These are phyloP conservation scores for Forbesichthys papilliferus DNA, from an alignment of 2,113 vertebrate species.

Conservation along the genomic window DNA sequence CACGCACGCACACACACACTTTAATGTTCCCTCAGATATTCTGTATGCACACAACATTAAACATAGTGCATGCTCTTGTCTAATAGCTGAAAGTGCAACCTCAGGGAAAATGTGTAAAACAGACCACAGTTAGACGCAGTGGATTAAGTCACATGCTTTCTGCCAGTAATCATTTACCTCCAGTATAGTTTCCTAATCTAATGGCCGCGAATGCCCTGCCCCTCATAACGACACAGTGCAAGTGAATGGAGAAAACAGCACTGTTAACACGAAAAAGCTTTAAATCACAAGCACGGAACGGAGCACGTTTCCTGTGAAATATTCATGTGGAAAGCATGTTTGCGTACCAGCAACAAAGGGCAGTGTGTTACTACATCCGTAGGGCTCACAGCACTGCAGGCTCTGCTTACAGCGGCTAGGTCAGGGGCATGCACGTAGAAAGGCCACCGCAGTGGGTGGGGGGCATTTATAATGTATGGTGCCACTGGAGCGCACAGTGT, in stretches of 20 bases:
- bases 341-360: slow-evolving; percentile 76
- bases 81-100: slow-evolving; percentile 68
- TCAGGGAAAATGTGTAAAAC: slow-evolving; percentile 58
- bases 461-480: slow-evolving; percentile 79
- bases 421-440: slow-evolving; percentile 47
- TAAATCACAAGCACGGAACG: slow-evolving; percentile 75
- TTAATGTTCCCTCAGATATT: slow-evolving; percentile 40
- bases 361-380: slow-evolving; percentile 78
- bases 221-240: slow-evolving; percentile 72
- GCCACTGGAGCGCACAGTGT: slow-evolving; percentile 65
- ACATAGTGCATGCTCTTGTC: slow-evolving; percentile 49
- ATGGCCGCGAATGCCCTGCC: slow-evolving; percentile 63
- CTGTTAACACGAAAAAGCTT: slow-evolving; percentile 80
- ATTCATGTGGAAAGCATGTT: slow-evolving; percentile 81
- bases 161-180: slow-evolving; percentile 70
- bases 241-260: slow-evolving; percentile 73
- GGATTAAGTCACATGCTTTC: slow-evolving; percentile 57
- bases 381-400: slow-evolving; percentile 69
- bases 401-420: slow-evolving; percentile 69
- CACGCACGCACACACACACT: slow-evolving; percentile 1
- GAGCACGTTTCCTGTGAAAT: slow-evolving; percentile 78
- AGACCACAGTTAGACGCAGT: slow-evolving; percentile 37
- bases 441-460: slow-evolving; percentile 50
- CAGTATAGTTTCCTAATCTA: slow-evolving; percentile 58
- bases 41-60: slow-evolving; percentile 38